A percentile compares a stretch with the other conserved stretches of the same genome.
These are phyloP conservation scores for Parauchenoglanis punctatus DNA, from an alignment of 2,797 vertebrate genomes.

Conservation along the genomic window DNA sequence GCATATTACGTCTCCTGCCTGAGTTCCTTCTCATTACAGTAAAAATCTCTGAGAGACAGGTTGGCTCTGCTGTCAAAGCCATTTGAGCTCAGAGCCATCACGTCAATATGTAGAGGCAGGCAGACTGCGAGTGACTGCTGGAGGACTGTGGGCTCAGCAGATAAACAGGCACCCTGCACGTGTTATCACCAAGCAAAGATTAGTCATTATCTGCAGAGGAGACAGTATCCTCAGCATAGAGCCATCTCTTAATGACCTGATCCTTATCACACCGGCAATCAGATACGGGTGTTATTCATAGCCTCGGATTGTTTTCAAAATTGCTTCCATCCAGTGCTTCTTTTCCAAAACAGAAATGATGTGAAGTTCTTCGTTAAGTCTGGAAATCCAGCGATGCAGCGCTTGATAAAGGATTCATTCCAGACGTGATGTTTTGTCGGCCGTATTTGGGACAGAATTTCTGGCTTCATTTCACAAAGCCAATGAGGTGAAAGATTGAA, in stretches of 20 bases:
- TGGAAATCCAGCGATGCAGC: neutral
- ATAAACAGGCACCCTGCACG: conserved; percentile 45
- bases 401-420: neutral
- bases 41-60: conserved; percentile 30
- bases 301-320: conserved; percentile 13
- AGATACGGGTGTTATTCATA: conserved; percentile 46
- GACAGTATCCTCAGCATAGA: conserved; percentile 44
- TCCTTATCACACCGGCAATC: conserved; percentile 45
- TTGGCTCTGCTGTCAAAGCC: conserved; percentile 40
- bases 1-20: conserved; percentile 3
- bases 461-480: neutral
- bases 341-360: neutral
- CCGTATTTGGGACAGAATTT: neutral
- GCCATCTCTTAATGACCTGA: conserved; percentile 53
- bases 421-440: neutral
- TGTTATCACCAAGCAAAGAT: conserved; percentile 41
- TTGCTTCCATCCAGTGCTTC: neutral
- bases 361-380: neutral
- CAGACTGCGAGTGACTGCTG: conserved; percentile 31
- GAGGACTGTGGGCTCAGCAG: conserved; percentile 46
- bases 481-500: neutral
- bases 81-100: conserved; percentile 34
- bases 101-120: conserved; percentile 34
- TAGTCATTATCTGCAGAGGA: conserved; percentile 52
- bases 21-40: conserved; percentile 42